Evolutionary conservation across 1,140 invertebrate species (phyloP), one percentile per base, ranked within the genome.

Genomic region (Halesus radiatus): DNA sequence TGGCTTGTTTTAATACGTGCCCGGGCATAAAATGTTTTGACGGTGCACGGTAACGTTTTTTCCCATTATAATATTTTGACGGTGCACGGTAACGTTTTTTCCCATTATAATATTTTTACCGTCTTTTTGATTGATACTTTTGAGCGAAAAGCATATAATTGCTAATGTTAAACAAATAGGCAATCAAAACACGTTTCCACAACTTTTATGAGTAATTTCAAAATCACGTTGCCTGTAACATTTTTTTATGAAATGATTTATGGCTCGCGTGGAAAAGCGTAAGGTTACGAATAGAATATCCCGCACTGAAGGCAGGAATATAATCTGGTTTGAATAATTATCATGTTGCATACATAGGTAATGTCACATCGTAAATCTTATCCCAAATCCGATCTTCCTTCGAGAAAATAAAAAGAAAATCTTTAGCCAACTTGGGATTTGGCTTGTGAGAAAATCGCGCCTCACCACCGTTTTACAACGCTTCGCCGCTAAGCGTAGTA

Each of bases 241-340:
- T 50, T 72, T 52, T 70, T 72, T 53, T 72, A 72, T 72, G n/a
- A 72, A 52, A 72, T 72, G 45, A 50, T 72, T 72, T 53, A 52
- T 72, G 22, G 45, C 18, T 26, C 50, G 22, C 68, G 45, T 52
- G 13, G 20, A 23, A 53, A 54, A 26, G 20, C 18, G 53, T 23
- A 72, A 72, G 18, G 45, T 23, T 72, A 20, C 45, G 7, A 53
- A 52, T 72, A 52, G 54, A 72, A 72, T 32, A n/a, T 45, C 32
- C 68, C 68, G 37, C 52, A 26, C 18, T 72, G 68, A 72, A 72
- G 20, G 68, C 13, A 7, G 32, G 7, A 32, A 32, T 45, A 45
- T 72, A 72, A 72, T 72, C 68, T 13, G 52, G 68, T 72, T 72
- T 72, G 68, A 72, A 72, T 72, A 72, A 72, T 72, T 72, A 72